A percentile compares a stretch with the other conserved stretches of the same genome.
Conservation (phyloP, 2,888 invertebrate species). For the Schizotus pectinicornis region DNA sequence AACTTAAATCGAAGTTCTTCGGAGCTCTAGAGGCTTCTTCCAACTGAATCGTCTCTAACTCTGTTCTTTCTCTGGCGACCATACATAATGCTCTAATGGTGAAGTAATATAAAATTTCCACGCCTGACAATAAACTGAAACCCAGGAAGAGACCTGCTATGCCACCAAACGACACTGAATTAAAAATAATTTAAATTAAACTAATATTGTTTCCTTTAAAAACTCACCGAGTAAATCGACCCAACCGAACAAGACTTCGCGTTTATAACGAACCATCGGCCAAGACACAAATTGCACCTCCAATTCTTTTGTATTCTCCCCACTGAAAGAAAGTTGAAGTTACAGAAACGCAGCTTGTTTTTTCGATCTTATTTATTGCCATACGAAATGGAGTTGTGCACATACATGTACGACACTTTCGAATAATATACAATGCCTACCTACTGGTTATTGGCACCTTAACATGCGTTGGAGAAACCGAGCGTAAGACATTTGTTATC, state of each 20-base stretch:
- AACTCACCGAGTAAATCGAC: slow-evolving; percentile 75
- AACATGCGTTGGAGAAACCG: too few species aligned
- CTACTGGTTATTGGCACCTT: too few species aligned
- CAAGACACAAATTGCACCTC: slow-evolving; percentile 76
- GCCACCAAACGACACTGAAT: slow-evolving; percentile 69
- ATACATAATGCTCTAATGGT: slow-evolving; percentile 73
- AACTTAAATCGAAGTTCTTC: slow-evolving; percentile 52
- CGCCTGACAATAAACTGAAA: slow-evolving; percentile 77
- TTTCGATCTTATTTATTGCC: too few species aligned
- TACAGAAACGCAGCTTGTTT: too few species aligned
- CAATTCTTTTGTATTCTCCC: slow-evolving; percentile 45
- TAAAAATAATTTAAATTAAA: slow-evolving; percentile 25
- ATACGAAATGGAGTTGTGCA: too few species aligned
- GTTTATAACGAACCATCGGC: slow-evolving; percentile 79
- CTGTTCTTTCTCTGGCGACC: slow-evolving; percentile 61
- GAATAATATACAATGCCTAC: too few species aligned
- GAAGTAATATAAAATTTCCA: slow-evolving; percentile 80
- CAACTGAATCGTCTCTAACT: slow-evolving; percentile 59
- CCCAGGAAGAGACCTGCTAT: slow-evolving; percentile 74
- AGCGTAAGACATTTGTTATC: too few species aligned
- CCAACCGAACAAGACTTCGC: slow-evolving; percentile 84
- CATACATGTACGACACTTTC: too few species aligned
- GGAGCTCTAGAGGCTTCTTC: slow-evolving; percentile 50
- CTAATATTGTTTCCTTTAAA: slow-evolving; percentile 19
- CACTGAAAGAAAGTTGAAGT: slow-evolving; percentile 35